A percentile compares a stretch with the other conserved stretches of the same genome.
phyloP scores from a whole-genome alignment of 2,888 invertebrate genomes.

The Phymatocera aterrima region DNA sequence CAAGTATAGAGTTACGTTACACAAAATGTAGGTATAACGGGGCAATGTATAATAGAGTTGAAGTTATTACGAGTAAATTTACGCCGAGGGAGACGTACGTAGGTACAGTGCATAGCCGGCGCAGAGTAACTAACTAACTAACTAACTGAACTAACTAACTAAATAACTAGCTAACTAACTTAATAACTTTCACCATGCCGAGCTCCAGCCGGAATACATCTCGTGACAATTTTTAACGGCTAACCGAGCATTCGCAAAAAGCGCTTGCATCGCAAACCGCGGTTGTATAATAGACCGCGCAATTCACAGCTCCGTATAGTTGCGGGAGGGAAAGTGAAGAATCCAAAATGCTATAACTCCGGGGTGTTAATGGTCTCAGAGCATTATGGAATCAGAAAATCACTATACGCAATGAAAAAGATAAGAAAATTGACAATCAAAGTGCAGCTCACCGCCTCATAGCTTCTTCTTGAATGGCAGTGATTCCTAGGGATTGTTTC shows the following conservation, averaged over 20 bases:
- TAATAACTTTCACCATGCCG: neutral
- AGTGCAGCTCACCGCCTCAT: too few species aligned
- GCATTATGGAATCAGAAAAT: too few species aligned
- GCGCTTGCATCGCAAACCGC: neutral
- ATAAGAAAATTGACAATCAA: too few species aligned
- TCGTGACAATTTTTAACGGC: conserved; percentile 7
- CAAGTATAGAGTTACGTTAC: neutral
- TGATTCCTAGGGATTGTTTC: too few species aligned
- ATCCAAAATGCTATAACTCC: too few species aligned
- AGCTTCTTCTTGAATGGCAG: too few species aligned
- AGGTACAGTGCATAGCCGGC: neutral
- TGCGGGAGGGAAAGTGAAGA: too few species aligned
- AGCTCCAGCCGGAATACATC: neutral
- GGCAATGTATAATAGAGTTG: conserved; percentile 38
- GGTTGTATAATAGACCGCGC: too few species aligned
- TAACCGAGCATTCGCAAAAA: conserved; percentile 1
- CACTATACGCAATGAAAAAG: too few species aligned
- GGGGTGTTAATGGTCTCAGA: too few species aligned
- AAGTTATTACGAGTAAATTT: conserved; percentile 40
- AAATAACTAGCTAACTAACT: neutral
- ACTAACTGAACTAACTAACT: neutral
- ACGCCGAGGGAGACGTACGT: conserved; percentile 14
- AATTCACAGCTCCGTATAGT: too few species aligned
- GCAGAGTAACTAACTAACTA: neutral
- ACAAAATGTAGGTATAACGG: neutral